These are phyloP conservation scores for Nymphalis io DNA, from an alignment of 1,140 invertebrate species.

Conservation along the genomic window DNA sequence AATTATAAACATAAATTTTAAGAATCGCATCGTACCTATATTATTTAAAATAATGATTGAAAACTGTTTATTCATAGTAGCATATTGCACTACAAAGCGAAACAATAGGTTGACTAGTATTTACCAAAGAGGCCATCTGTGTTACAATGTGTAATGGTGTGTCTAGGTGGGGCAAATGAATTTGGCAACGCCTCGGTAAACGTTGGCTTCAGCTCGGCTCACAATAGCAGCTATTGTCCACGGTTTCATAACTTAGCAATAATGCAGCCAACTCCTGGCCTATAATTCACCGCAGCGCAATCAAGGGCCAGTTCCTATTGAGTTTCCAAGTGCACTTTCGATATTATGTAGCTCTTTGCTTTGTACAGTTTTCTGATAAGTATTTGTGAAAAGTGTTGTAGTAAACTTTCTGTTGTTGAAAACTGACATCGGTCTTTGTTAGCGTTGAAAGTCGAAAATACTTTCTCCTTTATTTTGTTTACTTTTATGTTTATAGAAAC, in stretches of 20 bases:
- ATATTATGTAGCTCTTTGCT: slow-evolving; percentile 30
- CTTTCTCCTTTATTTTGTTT: no score
- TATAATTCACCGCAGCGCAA: slow-evolving; percentile 26
- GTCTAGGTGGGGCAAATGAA: slow-evolving; percentile 34
- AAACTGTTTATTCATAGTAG: background rate
- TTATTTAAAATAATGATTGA: no score
- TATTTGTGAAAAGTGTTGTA: slow-evolving; percentile 10
- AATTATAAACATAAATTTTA: no score
- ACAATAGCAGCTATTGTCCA: slow-evolving; percentile 38
- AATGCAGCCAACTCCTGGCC: slow-evolving; percentile 30
- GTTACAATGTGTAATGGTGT: slow-evolving; percentile 25
- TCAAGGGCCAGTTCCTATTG: slow-evolving; percentile 27
- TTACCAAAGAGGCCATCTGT: slow-evolving; percentile 22
- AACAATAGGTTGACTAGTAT: slow-evolving; percentile 11
- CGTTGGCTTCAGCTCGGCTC: slow-evolving; percentile 24
- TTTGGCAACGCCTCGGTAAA: slow-evolving; percentile 40
- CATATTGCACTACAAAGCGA: slow-evolving; percentile 8
- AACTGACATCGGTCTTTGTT: background rate
- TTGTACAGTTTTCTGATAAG: slow-evolving; percentile 22
- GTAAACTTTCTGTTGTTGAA: slow-evolving; percentile 4
- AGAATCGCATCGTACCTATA: no score
- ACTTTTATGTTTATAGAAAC: no score
- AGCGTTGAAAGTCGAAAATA: background rate
- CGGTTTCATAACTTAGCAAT: slow-evolving; percentile 39
- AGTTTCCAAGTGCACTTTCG: slow-evolving; percentile 24